A percentile compares a stretch with the other conserved stretches of the same genome.
These are phyloP conservation scores for Pelodiscus sinensis DNA, from an alignment of 2,113 vertebrate species.

Conservation along the genomic window DNA sequence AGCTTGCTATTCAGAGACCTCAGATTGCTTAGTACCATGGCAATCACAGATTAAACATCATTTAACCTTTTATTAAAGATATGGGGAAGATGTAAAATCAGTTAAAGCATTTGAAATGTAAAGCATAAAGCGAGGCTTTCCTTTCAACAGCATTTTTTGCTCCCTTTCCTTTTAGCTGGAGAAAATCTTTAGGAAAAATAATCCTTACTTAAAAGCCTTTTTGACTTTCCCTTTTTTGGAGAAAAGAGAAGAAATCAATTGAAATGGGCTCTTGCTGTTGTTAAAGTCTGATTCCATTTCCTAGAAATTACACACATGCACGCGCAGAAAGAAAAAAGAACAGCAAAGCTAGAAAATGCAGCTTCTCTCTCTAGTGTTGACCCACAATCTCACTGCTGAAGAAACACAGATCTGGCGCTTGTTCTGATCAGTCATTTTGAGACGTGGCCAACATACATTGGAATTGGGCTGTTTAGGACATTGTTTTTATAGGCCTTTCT, in stretches of 20 bases:
- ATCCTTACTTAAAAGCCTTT: neutral
- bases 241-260: neutral
- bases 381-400: neutral
- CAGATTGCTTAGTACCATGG: neutral
- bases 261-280: neutral
- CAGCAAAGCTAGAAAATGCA: neutral
- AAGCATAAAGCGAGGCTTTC: neutral
- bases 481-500: neutral
- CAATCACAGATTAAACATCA: neutral
- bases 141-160: neutral
- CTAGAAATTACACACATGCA: neutral
- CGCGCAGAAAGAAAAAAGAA: neutral
- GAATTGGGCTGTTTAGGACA: neutral
- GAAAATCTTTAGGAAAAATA: neutral
- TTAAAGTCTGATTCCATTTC: neutral
- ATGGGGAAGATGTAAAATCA: neutral
- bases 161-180: neutral
- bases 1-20: neutral
- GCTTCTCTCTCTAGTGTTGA: neutral
- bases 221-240: neutral
- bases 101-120: neutral
- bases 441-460: neutral
- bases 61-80: neutral
- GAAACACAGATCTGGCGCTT: neutral
- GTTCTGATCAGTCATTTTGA: neutral